Evolutionary conservation across 2,888 invertebrate genomes (phyloP), one percentile per base, ranked within the genome.

Genomic region (Conus canariensis): DNA sequence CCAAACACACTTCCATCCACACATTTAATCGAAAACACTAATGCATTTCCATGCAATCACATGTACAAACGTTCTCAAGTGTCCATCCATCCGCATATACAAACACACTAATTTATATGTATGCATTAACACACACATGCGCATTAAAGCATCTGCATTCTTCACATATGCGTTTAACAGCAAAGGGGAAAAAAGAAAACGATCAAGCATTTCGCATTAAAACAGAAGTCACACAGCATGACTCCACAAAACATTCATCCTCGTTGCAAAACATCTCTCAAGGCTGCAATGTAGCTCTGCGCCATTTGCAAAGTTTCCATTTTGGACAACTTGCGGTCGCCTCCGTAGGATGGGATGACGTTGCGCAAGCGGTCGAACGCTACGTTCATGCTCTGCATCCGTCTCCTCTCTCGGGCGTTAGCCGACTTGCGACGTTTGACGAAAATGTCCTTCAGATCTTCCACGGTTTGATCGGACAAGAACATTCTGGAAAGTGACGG

Each of bases 241-340:
- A 45, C 45, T 45, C 45, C 2, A 45, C 45, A 4, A 45, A 45
- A 45, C 45, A 45, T 45, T 64, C 64, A 22, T 90, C 70, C 90
- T 56, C 87, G 77, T 88, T 85, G 70, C 88, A 99, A 96, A 1
- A 99, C 97, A 96, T 99, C 99, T 95, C 98, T 98, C 8, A 99
- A 97, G 0, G 99, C 99, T 5, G 98, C 97, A 94, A 99, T 99
- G 96, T 99, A 99, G 0, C 98, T 98, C 96, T 99, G 99, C 0
- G 99, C 99, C 99, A 99, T 99, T 96, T 99, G 99, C 4, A 99
- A 97, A 0, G 99, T 99, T 96, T 99, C 99, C 96, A 99, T 99
- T 96, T 99, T 99, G 74, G 99, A 99, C 89, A 99, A 97, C 95
- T 99, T 99, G 83, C 98, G 97, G 95, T 99, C 98, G 95, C 98